phyloP scores from a whole-genome alignment of 2,113 vertebrate species.

The Pipra filicauda region DNA sequence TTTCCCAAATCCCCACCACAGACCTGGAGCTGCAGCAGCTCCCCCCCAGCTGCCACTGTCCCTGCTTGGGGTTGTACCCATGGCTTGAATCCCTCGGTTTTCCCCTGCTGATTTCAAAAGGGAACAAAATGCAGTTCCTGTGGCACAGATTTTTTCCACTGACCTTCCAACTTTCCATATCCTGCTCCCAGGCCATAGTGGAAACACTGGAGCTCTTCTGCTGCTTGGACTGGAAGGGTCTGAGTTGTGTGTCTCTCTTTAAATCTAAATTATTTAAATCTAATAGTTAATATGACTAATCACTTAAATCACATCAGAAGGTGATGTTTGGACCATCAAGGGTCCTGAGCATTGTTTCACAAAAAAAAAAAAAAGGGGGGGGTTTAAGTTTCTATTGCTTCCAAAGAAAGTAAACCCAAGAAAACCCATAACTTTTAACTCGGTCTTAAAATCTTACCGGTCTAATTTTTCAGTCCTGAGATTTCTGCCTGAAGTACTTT shows the following conservation, averaged over 20 bases:
- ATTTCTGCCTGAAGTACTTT: constrained; percentile 66
- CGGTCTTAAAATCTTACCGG: constrained; percentile 32
- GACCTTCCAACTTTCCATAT: constrained; percentile 19
- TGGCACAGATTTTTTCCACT: neutral
- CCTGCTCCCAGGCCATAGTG: neutral
- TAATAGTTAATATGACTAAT: constrained; percentile 1
- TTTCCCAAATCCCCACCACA: neutral
- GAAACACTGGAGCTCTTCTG: neutral
- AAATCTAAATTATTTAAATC: neutral
- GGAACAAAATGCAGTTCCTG: neutral
- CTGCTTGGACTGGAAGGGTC: neutral
- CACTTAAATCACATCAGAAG: neutral
- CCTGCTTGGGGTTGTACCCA: neutral
- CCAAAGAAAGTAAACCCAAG: constrained; percentile 43
- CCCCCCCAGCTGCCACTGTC: neutral
- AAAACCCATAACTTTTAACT: constrained; percentile 26
- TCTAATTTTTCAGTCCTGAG: constrained; percentile 31
- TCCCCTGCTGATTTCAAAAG: neutral
- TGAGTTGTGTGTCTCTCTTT: neutral
- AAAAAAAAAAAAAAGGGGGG: neutral
- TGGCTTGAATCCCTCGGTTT: neutral
- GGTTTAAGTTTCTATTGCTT: constrained; percentile 7
- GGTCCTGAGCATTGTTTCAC: neutral
- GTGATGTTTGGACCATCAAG: neutral
- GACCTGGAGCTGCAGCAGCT: neutral